Percentiles rank a stretch among this genome's conserved stretches.
Conservation (phyloP, 1,140 invertebrate species). For the Augochlora pura region DNA sequence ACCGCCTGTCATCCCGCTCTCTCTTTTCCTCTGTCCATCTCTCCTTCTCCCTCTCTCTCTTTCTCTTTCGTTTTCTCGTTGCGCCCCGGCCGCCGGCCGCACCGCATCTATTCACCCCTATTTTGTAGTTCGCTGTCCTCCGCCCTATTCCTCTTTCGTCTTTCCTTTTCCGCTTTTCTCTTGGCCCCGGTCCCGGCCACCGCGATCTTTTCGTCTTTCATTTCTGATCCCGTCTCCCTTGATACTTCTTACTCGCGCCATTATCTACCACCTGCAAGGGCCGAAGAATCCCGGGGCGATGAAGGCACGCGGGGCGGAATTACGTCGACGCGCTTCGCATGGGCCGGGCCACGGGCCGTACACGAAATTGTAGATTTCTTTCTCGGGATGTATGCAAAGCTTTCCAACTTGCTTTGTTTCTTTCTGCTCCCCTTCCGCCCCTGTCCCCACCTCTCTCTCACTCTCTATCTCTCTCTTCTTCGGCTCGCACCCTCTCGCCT, state of each 20-base stretch:
- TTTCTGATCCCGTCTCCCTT: background rate
- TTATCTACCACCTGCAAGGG: slow-evolving; percentile 39
- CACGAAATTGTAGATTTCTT: slow-evolving; percentile 23
- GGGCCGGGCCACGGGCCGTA: no score
- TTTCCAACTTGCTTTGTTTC: background rate
- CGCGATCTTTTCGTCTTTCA: background rate
- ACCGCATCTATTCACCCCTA: background rate
- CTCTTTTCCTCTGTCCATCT: no score
- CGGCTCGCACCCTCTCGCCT: background rate
- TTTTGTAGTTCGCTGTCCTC: slow-evolving; percentile 14
- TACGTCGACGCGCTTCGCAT: slow-evolving; percentile 20
- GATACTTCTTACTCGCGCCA: slow-evolving; percentile 15
- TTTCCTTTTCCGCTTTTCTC: background rate
- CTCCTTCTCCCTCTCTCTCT: no score
- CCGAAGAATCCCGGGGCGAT: slow-evolving; percentile 19
- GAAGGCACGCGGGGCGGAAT: slow-evolving; percentile 36
- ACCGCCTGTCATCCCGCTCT: no score
- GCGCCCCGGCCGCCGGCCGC: no score
- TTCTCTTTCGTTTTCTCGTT: no score
- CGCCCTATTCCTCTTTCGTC: background rate
- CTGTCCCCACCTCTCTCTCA: background rate
- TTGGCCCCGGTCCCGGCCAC: background rate
- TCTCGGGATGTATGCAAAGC: slow-evolving; percentile 26
- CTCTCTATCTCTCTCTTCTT: background rate
- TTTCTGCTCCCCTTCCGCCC: no score